These are phyloP conservation scores for Ceryle rudis DNA, from an alignment of 2,797 vertebrate species.

Conservation along the genomic window DNA sequence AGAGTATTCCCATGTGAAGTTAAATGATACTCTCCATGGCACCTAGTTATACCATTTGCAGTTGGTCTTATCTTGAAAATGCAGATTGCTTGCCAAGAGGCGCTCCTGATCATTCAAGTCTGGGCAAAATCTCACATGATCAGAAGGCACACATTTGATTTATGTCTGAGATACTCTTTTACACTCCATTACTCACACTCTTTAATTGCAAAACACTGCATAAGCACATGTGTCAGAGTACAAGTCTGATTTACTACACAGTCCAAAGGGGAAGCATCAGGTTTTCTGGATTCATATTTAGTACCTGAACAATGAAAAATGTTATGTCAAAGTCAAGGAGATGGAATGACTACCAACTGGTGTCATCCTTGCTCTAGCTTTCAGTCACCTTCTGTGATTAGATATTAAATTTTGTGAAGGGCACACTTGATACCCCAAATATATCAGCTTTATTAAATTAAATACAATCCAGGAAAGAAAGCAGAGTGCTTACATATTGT, in stretches of 20 bases:
- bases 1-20: not conserved
- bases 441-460: not conserved
- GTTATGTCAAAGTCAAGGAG: slow-evolving; percentile 2
- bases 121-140: slow-evolving; percentile 1
- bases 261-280: not conserved
- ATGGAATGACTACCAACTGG: not conserved
- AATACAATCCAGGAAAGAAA: not conserved
- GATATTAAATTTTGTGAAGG: not conserved
- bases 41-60: not conserved
- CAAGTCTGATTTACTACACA: not conserved
- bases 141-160: not conserved
- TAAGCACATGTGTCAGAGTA: not conserved
- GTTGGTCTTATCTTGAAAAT: not conserved
- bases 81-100: not conserved
- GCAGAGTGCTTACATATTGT: not conserved
- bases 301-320: not conserved
- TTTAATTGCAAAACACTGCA: not conserved
- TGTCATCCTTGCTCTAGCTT: slow-evolving; percentile 1
- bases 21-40: not conserved
- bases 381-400: not conserved
- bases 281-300: not conserved
- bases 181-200: not conserved
- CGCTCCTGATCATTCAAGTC: not conserved
- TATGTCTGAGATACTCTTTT: not conserved
- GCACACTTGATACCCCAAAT: not conserved